Conservation (phyloP, 2,888 invertebrate species). For the Apoderus coryli region DNA sequence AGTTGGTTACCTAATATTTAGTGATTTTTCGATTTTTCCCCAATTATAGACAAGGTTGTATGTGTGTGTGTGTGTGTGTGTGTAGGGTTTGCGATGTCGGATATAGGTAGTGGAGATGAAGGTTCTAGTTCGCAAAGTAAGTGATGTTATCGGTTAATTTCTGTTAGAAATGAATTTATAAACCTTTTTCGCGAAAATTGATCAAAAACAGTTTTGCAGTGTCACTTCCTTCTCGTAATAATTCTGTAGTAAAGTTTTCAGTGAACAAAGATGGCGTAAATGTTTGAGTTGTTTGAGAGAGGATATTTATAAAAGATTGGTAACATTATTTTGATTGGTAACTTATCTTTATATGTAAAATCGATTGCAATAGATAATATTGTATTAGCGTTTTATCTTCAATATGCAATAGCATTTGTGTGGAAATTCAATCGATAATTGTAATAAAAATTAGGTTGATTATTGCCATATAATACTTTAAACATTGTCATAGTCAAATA, state of each 20-base stretch:
- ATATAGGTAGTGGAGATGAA: conserved; percentile 68
- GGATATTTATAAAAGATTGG: no score
- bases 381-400: no score
- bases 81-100: conserved; percentile 47
- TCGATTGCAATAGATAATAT: no score
- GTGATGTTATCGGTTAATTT: conserved; percentile 30
- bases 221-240: conserved; percentile 5
- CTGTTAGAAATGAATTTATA: conserved; percentile 5
- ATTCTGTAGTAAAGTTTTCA: conserved; percentile 19
- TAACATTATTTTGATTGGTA: no score
- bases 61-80: conserved; percentile 24
- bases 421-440: conserved; percentile 18
- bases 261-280: conserved; percentile 29
- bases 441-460: conserved; percentile 9
- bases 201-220: conserved; percentile 9
- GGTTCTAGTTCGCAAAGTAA: conserved; percentile 67
- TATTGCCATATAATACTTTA: conserved; percentile 25
- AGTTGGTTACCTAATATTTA: no score
- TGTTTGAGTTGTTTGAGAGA: conserved; percentile 9
- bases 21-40: conserved; percentile 27
- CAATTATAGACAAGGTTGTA: conserved; percentile 30
- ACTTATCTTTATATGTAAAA: no score
- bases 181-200: conserved; percentile 6
- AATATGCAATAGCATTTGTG: no score
- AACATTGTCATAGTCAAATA: conserved; percentile 31